phyloP scores from a whole-genome alignment of 2,797 vertebrate species.

The Syngnathus rostellatus region DNA sequence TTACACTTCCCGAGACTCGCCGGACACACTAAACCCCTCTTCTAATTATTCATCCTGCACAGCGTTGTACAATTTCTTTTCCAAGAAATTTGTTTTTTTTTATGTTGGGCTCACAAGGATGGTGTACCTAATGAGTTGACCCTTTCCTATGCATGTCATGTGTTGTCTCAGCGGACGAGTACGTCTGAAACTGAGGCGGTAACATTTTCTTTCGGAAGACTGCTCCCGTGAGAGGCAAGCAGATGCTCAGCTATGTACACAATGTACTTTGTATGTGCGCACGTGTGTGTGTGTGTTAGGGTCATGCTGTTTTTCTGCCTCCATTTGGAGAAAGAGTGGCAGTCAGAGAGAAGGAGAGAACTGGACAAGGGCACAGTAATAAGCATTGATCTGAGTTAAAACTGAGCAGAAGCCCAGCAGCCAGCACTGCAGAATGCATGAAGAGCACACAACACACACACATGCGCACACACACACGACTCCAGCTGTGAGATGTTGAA shows the following conservation, averaged over 20 bases:
- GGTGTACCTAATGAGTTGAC: not conserved
- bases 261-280: conserved; percentile 8
- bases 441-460: conserved; percentile 1
- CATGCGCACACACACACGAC: conserved; percentile 7
- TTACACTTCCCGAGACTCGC: conserved; percentile 47
- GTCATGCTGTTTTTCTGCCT: conserved; percentile 11
- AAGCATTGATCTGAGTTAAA: conserved; percentile 68
- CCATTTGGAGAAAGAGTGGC: conserved; percentile 5
- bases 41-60: not conserved
- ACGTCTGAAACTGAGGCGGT: conserved; percentile 1
- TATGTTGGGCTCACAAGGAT: not conserved
- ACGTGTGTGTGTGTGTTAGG: not conserved
- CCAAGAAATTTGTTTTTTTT: too few relatives aligned
- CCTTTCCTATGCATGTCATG: not conserved
- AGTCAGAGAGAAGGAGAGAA: conserved; percentile 15
- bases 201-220: conserved; percentile 24
- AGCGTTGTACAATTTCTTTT: not conserved
- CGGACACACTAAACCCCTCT: conserved; percentile 1
- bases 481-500: conserved; percentile 25
- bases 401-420: conserved; percentile 43
- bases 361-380: conserved; percentile 63
- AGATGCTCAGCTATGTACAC: conserved; percentile 23
- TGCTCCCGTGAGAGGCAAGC: conserved; percentile 23
- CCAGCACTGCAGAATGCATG: conserved; percentile 46
- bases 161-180: conserved; percentile 5